These are phyloP conservation scores for Odiellus spinosus DNA, from an alignment of 2,888 invertebrate species.

Conservation along the genomic window DNA sequence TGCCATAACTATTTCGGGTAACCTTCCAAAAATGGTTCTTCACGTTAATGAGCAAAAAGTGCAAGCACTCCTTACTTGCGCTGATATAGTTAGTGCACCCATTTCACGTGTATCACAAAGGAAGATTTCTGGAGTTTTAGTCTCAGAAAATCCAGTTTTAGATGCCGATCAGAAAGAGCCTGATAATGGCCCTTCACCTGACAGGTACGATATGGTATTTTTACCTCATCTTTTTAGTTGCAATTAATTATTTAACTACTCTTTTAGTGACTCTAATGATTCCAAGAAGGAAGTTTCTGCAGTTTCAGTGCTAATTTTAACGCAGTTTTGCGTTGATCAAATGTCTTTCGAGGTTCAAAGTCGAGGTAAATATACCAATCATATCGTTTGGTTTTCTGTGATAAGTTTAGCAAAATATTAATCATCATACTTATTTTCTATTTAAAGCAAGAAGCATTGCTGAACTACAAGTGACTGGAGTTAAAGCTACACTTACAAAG, in stretches of 20 bases:
- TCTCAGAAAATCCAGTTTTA: too few relatives aligned
- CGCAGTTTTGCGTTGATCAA: conserved; percentile 67
- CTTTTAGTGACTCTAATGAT: background rate
- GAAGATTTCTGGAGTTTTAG: too few relatives aligned
- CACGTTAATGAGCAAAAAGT: conserved; percentile 87
- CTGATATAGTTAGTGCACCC: conserved; percentile 7
- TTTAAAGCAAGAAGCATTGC: conserved; percentile 63
- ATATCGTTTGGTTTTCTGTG: background rate
- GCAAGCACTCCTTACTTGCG: conserved; percentile 12
- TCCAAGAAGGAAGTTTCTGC: conserved; percentile 22
- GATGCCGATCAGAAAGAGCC: too few relatives aligned
- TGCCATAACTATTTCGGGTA: conserved; percentile 61
- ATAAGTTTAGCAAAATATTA: background rate
- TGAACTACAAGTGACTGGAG: conserved; percentile 80
- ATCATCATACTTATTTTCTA: conserved; percentile 28
- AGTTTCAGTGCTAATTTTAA: conserved; percentile 48
- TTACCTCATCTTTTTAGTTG: too few relatives aligned
- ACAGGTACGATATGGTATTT: too few relatives aligned
- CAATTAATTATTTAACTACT: too few relatives aligned
- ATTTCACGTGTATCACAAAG: too few relatives aligned
- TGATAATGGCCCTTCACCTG: too few relatives aligned
- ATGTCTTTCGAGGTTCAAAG: conserved; percentile 57
- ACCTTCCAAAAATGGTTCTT: conserved; percentile 66
- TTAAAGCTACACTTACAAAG: conserved; percentile 55
- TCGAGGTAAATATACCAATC: conserved; percentile 25